A percentile compares a stretch with the other conserved stretches of the same genome.
Evolutionary conservation across 2,888 invertebrate species (phyloP).

Genomic region (Barypeithes pellucidus): DNA sequence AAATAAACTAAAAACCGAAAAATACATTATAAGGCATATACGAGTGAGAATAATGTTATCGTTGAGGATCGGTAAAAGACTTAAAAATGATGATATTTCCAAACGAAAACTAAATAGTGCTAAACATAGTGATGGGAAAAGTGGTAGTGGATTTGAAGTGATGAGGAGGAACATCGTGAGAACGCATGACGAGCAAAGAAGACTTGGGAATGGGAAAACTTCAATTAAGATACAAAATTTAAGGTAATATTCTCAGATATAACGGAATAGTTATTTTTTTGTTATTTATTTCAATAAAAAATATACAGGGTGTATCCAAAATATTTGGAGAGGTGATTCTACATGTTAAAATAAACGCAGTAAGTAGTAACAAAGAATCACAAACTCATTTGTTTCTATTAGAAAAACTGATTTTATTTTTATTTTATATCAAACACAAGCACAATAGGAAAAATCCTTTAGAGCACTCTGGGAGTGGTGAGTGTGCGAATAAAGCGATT

Average conservation of each 20-base stretch:
- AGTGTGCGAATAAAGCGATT: too few relatives aligned
- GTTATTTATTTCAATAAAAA: too few relatives aligned
- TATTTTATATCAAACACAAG: too few relatives aligned
- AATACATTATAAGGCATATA: slow-evolving; percentile 77
- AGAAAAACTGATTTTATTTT: too few relatives aligned
- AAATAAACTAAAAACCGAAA: slow-evolving; percentile 71
- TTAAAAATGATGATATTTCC: slow-evolving; percentile 29
- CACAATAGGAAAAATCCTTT: too few relatives aligned
- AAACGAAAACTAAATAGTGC: slow-evolving; percentile 35
- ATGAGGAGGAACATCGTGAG: slow-evolving; percentile 58
- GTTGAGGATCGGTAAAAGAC: slow-evolving; percentile 75
- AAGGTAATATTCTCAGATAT: slow-evolving; percentile 65
- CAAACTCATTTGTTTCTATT: too few relatives aligned
- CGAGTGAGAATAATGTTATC: slow-evolving; percentile 80
- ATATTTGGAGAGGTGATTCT: too few relatives aligned
- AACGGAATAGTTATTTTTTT: too few relatives aligned
- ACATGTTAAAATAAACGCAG: too few relatives aligned
- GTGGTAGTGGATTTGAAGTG: slow-evolving; percentile 28
- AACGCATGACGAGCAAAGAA: slow-evolving; percentile 67
- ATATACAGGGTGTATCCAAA: too few relatives aligned
- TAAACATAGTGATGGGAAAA: slow-evolving; percentile 41
- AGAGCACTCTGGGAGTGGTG: too few relatives aligned
- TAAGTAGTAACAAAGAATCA: too few relatives aligned
- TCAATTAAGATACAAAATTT: slow-evolving; percentile 70
- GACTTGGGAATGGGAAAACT: slow-evolving; percentile 68